Base-by-base conservation (phyloP, 1,140 invertebrate genomes). In the Drosophila teissieri region DNA sequence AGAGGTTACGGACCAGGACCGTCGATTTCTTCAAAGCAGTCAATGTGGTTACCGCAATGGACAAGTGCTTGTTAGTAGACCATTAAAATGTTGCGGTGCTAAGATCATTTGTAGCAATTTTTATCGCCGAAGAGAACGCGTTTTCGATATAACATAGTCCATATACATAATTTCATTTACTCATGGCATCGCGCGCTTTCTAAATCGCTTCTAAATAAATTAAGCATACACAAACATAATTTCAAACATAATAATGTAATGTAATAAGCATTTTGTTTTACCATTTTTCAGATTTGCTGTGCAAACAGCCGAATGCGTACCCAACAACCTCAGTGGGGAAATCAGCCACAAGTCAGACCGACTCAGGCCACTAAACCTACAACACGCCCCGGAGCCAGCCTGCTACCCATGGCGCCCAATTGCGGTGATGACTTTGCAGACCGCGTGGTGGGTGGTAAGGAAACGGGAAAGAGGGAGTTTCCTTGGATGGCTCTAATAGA, bases 401-500 rank as follows among this genome's bases (percentile, higher is more conserved):
- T 91, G 4, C 58, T 91, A 7, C 90, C 90, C 7, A 22, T 67
- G 27, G 51, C 58, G 0, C 88, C 86, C 3, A 55, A 78, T 17
- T 91, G 90, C 52, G 90, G 94, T 27, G 93, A 45, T 24, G 93
- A 44, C 90, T 93, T 75, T 78, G 73, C 27, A 2, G 90, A 94
- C 76, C 93, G 93, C 11, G 94, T 96, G 5, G 93, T 94, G 15
- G 94, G 95, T 14, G 95, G 95, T 2, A 91, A 93, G 52, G 83
- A 91, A 6, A 94, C 95, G 0, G 93, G 93, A 0, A 90, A 95
- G 8, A 94, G 94, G 48, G 95, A 95, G 75, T 96, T 94, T 78
- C 95, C 95, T 0, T 96, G 95, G 95, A 94, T 95, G 94, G 94
- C 93, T 0, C 90, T 95, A 0, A 73, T 96, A 27, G 89, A 90